These are phyloP conservation scores for Hermetia illucens DNA, from an alignment of 1,140 invertebrate genomes.

Conservation along the genomic window DNA sequence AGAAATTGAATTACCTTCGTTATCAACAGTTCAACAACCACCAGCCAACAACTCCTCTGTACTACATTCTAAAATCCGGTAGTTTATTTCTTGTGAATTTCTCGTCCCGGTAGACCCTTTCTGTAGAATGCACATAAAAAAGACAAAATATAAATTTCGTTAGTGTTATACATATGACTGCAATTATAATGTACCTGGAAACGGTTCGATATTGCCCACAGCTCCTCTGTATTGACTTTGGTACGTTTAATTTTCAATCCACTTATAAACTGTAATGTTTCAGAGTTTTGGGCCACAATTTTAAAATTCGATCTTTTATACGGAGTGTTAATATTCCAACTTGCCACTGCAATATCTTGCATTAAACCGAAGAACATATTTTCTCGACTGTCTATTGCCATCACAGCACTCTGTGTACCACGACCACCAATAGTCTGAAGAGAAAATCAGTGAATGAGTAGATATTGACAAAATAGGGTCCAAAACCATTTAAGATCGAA, in stretches of 20 bases:
- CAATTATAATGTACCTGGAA: constrained; percentile 38
- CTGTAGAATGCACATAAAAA: too few relatives aligned
- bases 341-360: constrained; percentile 38
- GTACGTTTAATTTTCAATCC: constrained; percentile 44
- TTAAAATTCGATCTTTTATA: constrained; percentile 27
- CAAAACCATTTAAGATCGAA: too few relatives aligned
- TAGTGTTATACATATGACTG: too few relatives aligned
- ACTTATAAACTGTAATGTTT: constrained; percentile 42
- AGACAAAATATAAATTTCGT: too few relatives aligned
- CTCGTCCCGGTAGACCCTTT: too few relatives aligned
- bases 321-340: constrained; percentile 37
- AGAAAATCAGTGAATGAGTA: too few relatives aligned
- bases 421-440: constrained; percentile 16
- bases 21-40: too few relatives aligned
- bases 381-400: constrained; percentile 39
- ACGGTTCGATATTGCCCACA: constrained; percentile 44
- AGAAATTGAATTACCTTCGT: too few relatives aligned
- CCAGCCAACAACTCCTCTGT: too few relatives aligned
- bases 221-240: constrained; percentile 36
- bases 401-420: constrained; percentile 31
- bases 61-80: too few relatives aligned
- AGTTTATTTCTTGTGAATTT: too few relatives aligned
- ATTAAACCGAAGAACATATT: constrained; percentile 43
- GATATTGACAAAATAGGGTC: too few relatives aligned
- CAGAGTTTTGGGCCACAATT: constrained; percentile 22